These are phyloP conservation scores for Hemitrygon akajei DNA, from an alignment of 2,797 vertebrate genomes.

Conservation along the genomic window DNA sequence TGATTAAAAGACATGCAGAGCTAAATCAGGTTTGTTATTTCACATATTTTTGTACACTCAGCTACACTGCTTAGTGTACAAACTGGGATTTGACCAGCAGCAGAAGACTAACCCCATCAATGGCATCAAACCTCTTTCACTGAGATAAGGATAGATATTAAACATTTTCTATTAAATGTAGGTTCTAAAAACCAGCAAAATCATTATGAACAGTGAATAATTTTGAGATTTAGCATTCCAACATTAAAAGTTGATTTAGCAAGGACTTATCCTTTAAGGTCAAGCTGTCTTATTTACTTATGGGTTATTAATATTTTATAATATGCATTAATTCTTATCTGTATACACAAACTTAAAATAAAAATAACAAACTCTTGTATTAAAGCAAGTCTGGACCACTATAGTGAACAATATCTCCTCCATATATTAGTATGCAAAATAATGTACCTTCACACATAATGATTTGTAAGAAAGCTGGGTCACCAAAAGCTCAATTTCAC, in stretches of 20 bases:
- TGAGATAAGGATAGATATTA: neutral
- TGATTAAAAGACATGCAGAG: conserved; percentile 1
- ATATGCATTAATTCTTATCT: neutral
- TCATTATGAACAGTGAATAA: neutral
- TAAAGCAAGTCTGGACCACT: neutral
- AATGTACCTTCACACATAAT: neutral
- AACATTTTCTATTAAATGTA: neutral
- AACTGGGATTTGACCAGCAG: neutral
- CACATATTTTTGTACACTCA: neutral
- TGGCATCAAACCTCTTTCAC: neutral
- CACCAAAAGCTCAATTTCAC: neutral
- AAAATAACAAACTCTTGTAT: neutral
- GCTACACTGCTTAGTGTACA: neutral
- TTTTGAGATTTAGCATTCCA: neutral
- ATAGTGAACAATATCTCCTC: neutral
- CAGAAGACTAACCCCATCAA: neutral
- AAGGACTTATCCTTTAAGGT: neutral
- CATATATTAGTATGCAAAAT: neutral
- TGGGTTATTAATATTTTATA: neutral
- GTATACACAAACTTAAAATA: neutral
- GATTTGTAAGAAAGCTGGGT: neutral
- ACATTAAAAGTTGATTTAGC: neutral
- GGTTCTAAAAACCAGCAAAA: neutral
- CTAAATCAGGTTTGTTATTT: neutral
- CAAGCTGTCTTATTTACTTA: neutral